Evolutionary conservation across 2,888 invertebrate species (phyloP).

Genomic region (Unio pictorum): DNA sequence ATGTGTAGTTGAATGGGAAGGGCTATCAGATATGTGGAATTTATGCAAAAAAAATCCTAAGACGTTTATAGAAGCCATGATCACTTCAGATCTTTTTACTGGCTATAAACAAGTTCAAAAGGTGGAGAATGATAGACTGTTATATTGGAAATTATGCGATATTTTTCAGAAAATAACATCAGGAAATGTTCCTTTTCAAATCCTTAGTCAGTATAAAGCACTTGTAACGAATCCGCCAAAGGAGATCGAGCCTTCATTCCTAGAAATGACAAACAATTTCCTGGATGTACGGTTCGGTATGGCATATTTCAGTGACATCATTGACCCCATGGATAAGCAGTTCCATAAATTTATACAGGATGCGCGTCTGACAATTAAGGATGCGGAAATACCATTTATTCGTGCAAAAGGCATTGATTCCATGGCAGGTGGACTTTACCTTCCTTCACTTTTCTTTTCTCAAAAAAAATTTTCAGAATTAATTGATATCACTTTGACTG

Average conservation of each 20-base stretch:
- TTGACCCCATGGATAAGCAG: too few relatives aligned
- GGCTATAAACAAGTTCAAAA: neutral
- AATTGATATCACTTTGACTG: neutral
- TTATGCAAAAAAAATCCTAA: neutral
- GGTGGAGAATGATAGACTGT: neutral
- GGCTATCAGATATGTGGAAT: neutral
- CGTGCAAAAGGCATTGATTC: too few relatives aligned
- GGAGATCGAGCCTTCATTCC: neutral
- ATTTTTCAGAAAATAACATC: neutral
- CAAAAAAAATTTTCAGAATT: too few relatives aligned
- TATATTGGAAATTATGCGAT: constrained; percentile 1
- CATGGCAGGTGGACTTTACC: too few relatives aligned
- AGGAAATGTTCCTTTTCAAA: neutral
- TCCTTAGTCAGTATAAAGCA: neutral
- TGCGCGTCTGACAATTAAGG: too few relatives aligned
- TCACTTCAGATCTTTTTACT: neutral
- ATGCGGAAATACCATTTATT: too few relatives aligned
- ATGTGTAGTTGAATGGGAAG: neutral
- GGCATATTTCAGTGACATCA: neutral
- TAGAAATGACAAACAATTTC: constrained; percentile 1
- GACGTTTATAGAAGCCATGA: neutral
- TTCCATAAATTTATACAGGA: too few relatives aligned
- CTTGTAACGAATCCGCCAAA: neutral
- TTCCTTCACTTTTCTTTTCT: too few relatives aligned
- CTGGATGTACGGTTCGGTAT: constrained; percentile 2